These are phyloP conservation scores for Andinoacara biseriatus DNA, from an alignment of 2,113 vertebrate species.

Conservation along the genomic window DNA sequence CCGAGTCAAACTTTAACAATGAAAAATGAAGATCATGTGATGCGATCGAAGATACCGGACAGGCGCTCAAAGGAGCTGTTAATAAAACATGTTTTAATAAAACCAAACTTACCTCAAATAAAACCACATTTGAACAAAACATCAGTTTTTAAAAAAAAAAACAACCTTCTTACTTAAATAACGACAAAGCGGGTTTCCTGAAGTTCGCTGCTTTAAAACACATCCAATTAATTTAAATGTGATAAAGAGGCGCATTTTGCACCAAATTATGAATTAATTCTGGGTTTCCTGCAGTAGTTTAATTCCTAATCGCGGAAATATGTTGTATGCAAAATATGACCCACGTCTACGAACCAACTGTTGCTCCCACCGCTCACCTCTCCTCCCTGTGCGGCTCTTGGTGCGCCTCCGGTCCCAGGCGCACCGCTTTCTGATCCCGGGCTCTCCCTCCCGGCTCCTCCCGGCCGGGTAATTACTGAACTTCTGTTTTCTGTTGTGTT, in stretches of 20 bases:
- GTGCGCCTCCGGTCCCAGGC: conserved; percentile 7
- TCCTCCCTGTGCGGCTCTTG: conserved; percentile 2
- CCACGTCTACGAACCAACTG: background rate
- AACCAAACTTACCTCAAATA: conserved; percentile 1
- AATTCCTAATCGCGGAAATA: background rate
- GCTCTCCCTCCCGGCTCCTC: background rate
- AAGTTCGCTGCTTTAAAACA: background rate
- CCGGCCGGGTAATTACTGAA: background rate
- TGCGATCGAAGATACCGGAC: background rate
- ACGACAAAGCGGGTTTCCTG: no score
- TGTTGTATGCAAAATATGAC: background rate
- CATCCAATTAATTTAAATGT: background rate
- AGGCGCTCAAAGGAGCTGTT: background rate
- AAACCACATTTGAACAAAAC: background rate
- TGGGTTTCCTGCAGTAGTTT: background rate
- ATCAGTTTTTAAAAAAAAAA: background rate
- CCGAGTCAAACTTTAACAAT: background rate
- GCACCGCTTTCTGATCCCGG: conserved; percentile 20
- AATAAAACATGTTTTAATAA: background rate
- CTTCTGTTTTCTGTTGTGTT: background rate
- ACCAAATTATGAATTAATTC: background rate
- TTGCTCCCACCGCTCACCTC: conserved; percentile 6
- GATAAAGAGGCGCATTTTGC: background rate
- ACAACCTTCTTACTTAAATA: no score
- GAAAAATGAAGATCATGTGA: background rate